Conservation (phyloP, 1,140 invertebrate species). For the Orius insidiosus region DNA sequence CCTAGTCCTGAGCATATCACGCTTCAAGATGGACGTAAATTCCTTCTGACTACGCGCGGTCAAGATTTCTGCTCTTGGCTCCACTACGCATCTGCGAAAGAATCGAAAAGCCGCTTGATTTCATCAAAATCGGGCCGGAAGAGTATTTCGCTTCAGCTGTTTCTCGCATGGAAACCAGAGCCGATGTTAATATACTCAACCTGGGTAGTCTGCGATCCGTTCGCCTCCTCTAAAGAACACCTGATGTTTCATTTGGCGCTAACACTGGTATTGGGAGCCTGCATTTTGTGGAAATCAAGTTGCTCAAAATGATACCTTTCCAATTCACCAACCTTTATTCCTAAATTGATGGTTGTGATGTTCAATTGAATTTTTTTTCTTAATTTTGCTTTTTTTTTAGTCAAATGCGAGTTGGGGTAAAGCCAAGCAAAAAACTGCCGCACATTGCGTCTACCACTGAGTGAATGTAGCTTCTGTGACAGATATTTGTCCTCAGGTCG, state of each 20-base stretch:
- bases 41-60: neutral
- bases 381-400: neutral
- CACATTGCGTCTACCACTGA: constrained; percentile 1
- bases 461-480: constrained; percentile 1
- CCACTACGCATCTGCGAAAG: neutral
- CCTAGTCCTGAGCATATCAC: constrained; percentile 5
- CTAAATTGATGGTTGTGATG: too few relatives aligned
- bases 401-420: constrained; percentile 3
- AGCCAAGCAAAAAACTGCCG: neutral
- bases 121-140: neutral
- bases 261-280: constrained; percentile 4
- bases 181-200: constrained; percentile 1
- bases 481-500: neutral
- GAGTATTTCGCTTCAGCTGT: neutral
- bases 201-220: constrained; percentile 2
- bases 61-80: constrained; percentile 9
- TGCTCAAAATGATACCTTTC: too few relatives aligned
- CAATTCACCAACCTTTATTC: neutral
- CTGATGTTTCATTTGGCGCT: neutral
- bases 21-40: neutral
- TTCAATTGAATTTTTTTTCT: too few relatives aligned
- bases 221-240: neutral
- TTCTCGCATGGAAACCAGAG: neutral
- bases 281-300: constrained; percentile 9
- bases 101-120: constrained; percentile 1